Percentiles rank a stretch among this genome's conserved stretches.
phyloP scores from a whole-genome alignment of 2,797 vertebrate species.

The Gobionotothen gibberifrons region DNA sequence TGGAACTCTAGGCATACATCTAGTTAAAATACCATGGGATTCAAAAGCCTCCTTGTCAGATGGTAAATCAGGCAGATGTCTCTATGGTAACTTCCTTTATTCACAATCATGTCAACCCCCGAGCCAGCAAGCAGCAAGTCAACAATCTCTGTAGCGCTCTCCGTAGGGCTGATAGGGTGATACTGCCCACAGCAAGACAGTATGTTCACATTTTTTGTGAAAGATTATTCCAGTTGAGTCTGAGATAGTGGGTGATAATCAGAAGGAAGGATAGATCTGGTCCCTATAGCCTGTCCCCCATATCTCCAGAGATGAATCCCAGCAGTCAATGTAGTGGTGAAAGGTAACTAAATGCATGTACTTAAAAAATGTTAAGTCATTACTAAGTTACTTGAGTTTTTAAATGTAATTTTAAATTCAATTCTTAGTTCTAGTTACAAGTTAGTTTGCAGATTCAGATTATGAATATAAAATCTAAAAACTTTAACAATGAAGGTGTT shows the following conservation, averaged over 20 bases:
- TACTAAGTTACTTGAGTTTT: background rate
- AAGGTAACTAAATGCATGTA: background rate
- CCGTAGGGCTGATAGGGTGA: constrained; percentile 14
- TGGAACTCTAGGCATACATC: constrained; percentile 50
- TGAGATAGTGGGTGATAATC: background rate
- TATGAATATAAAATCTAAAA: too few species aligned
- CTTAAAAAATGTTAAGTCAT: background rate
- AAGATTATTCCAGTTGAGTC: background rate
- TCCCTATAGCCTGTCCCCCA: background rate
- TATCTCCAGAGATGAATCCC: background rate
- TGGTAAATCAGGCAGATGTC: constrained; percentile 35
- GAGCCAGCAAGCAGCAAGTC: constrained; percentile 25
- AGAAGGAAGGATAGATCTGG: background rate
- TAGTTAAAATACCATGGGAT: constrained; percentile 55
- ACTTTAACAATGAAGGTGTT: background rate
- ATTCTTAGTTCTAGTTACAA: background rate
- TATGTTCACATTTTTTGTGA: background rate
- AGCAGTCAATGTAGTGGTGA: background rate
- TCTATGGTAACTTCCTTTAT: constrained; percentile 54
- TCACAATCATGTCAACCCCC: constrained; percentile 16
- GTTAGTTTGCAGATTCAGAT: background rate
- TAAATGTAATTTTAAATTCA: background rate
- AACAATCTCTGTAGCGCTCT: constrained; percentile 23
- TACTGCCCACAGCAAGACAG: constrained; percentile 8
- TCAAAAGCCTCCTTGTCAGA: constrained; percentile 56